phyloP scores from a whole-genome alignment of 1,140 invertebrate species.

The Plectus sambesii region DNA sequence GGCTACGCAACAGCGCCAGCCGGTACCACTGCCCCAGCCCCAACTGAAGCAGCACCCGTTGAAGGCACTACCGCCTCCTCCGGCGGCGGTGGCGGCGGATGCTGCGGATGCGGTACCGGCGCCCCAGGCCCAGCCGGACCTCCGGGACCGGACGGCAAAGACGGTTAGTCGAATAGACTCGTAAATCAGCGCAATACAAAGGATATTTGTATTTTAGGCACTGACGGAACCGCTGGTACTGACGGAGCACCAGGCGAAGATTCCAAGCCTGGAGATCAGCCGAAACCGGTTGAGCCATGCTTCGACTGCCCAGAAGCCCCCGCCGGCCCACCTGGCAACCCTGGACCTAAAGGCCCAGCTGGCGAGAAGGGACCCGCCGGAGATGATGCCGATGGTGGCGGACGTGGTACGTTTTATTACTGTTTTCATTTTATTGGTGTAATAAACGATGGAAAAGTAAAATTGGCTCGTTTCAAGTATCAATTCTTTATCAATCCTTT shows the following conservation, averaged over 20 bases:
- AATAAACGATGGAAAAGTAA: too few species aligned
- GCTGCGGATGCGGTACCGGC: slow-evolving; percentile 30
- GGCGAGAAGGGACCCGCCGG: slow-evolving; percentile 20
- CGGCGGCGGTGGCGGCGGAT: slow-evolving; percentile 22
- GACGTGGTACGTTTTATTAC: too few species aligned
- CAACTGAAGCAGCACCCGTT: too few species aligned
- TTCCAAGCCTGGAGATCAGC: slow-evolving; percentile 12
- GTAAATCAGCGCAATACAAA: too few species aligned
- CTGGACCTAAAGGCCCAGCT: slow-evolving; percentile 28
- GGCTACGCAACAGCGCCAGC: too few species aligned
- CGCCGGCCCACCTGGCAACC: slow-evolving; percentile 29
- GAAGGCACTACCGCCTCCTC: too few species aligned
- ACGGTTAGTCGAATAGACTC: slow-evolving; percentile 26
- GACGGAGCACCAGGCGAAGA: slow-evolving; percentile 8
- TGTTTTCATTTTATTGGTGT: too few species aligned
- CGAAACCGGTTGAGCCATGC: slow-evolving; percentile 25
- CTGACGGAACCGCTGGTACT: slow-evolving; percentile 22
- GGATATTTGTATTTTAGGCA: not conserved
- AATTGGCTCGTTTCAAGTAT: too few species aligned
- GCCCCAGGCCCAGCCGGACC: slow-evolving; percentile 30
- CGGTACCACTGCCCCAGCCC: too few species aligned
- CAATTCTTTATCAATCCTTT: too few species aligned
- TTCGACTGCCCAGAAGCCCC: slow-evolving; percentile 33
- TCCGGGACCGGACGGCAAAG: slow-evolving; percentile 28
- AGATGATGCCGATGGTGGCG: slow-evolving; percentile 14